phyloP scores from a whole-genome alignment of 2,797 vertebrate species.

The Sus cebifrons region DNA sequence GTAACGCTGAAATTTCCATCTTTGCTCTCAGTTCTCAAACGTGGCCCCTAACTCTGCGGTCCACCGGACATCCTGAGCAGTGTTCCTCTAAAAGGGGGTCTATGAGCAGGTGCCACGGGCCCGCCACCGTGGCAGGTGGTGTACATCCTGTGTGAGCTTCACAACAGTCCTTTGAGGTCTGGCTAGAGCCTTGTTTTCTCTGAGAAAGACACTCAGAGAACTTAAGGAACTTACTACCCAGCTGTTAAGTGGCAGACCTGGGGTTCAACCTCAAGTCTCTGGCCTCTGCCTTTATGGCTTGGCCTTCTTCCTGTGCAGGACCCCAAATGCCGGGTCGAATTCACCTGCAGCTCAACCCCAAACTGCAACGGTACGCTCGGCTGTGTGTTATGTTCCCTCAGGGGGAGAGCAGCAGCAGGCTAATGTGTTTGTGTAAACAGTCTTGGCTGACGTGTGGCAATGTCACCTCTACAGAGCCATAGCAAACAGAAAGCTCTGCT shows the following conservation, averaged over 20 bases:
- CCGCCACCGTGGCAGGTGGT: not conserved
- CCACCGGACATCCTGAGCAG: not conserved
- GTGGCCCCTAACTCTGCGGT: not conserved
- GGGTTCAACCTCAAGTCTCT: not conserved
- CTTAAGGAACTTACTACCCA: not conserved
- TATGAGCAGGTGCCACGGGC: not conserved
- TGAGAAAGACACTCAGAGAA: not conserved
- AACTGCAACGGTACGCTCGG: not conserved
- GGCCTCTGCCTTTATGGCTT: not conserved
- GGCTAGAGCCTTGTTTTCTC: not conserved
- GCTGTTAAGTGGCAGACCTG: not conserved
- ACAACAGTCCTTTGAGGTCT: not conserved
- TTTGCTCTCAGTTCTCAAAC: not conserved
- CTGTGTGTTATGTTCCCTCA: not conserved
- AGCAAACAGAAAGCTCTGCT: conserved; percentile 15
- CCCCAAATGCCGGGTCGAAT: not conserved
- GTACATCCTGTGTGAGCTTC: not conserved
- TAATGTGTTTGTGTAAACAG: not conserved
- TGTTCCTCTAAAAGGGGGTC: not conserved
- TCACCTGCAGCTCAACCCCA: not conserved
- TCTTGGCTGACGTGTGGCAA: not conserved
- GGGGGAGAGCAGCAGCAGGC: not conserved
- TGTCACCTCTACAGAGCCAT: not conserved
- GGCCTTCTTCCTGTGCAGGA: not conserved
- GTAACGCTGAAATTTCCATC: not conserved